Evolutionary conservation across 2,888 invertebrate species (phyloP), one percentile per base, ranked within the genome.

Genomic region (Philereme transversata): DNA sequence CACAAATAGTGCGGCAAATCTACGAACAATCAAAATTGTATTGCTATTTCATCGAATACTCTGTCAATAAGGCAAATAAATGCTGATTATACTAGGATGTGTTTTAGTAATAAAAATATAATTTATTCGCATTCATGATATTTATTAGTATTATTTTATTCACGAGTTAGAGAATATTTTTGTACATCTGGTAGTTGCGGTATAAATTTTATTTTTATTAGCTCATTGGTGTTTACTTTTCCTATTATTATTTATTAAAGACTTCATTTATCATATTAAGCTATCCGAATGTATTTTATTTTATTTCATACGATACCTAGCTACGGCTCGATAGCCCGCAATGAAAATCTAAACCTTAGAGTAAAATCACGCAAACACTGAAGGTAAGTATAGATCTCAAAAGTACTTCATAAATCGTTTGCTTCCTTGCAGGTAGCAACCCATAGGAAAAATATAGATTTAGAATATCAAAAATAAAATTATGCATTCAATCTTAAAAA

Each of bases 401-500:
- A 89, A 88, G 79, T 87, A 87, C 72, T 78, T 79, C 72, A 79
- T 79, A 84, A 81, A 84, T 75, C 68, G 75, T 77, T 79, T 77
- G 82, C 83, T 83, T 79, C 87, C 90, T 87, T 84, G 77, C 71
- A 90, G 86, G 85, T 77, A 79, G 84, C 86, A 81, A 82, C 77
- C 76, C 73, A 82, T 88, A 88, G 82, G 87, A 86, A 89, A 89
- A 90, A 88, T 88, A 88, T 86, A 85, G 78, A 78, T 86, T 84
- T 82, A 82, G 86, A 86, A 86, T 91, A 91, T 91, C 91, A 91
- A 91, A 91, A 91, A 91, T 91, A 91, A 90, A 81, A 86, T 76
- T 81, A 78, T 74, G 79, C 79, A 77, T 83, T 75, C 75, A 76
- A 81, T 80, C 75, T 81, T 78, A 74, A 78, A 77, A 76, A 22